These are phyloP conservation scores for Platycheirus albimanus DNA, from an alignment of 2,888 invertebrate species.

Conservation along the genomic window DNA sequence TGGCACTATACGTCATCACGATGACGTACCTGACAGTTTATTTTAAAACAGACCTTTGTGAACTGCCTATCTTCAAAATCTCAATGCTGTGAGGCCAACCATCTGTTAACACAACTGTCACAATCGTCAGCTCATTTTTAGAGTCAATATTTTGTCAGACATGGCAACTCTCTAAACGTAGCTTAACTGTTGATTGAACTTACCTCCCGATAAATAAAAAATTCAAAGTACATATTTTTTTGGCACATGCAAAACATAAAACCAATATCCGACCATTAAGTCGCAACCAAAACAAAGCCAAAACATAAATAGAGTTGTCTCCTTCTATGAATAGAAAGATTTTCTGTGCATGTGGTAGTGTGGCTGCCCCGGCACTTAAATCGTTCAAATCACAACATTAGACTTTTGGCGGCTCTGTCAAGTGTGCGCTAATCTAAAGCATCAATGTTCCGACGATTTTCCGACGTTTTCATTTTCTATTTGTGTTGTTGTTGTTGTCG, in stretches of 20 bases:
- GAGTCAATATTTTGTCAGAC: too few relatives aligned
- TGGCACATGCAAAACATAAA: neutral
- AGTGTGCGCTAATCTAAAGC: constrained; percentile 43
- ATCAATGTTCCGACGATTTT: constrained; percentile 6
- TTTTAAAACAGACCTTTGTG: too few relatives aligned
- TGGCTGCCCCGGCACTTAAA: constrained; percentile 2
- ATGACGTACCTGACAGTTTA: too few relatives aligned
- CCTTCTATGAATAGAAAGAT: constrained; percentile 10
- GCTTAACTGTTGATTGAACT: too few relatives aligned
- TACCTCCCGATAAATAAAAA: too few relatives aligned
- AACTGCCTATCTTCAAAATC: too few relatives aligned
- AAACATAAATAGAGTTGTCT: constrained; percentile 32
- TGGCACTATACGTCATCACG: too few relatives aligned
- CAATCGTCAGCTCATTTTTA: too few relatives aligned
- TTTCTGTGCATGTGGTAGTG: neutral
- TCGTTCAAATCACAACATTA: constrained; percentile 8
- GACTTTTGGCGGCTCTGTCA: constrained; percentile 49
- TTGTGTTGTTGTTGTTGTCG: neutral
- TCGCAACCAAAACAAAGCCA: neutral
- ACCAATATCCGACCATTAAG: neutral
- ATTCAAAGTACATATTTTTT: too few relatives aligned
- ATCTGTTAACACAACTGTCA: too few relatives aligned
- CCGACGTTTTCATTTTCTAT: constrained; percentile 13
- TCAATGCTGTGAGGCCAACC: too few relatives aligned
- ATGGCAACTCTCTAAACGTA: too few relatives aligned